phyloP scores from a whole-genome alignment of 2,113 vertebrate genomes.

The Cyanocitta stelleri region DNA sequence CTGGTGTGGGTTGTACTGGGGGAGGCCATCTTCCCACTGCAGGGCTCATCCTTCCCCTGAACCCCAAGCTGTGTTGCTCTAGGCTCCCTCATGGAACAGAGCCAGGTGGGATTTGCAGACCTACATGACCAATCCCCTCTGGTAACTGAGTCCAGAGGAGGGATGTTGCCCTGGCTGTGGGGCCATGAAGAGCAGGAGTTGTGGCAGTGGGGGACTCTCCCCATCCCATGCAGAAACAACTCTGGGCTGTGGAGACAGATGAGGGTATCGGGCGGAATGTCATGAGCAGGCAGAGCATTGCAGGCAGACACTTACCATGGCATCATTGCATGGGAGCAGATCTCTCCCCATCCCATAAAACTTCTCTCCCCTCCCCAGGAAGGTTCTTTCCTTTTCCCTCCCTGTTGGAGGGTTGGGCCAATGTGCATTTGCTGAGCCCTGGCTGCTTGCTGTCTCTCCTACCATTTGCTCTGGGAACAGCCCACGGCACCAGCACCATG shows the following conservation, averaged over 20 bases:
- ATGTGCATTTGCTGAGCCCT: not conserved
- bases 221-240: not conserved
- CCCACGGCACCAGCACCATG: fast-evolving
- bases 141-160: not conserved
- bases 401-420: not conserved
- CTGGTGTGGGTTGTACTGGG: not conserved
- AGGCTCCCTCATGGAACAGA: not conserved
- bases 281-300: not conserved
- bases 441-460: not conserved
- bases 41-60: not conserved
- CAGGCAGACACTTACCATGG: not conserved
- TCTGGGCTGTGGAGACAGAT: not conserved
- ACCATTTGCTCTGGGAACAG: not conserved
- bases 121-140: fast-evolving
- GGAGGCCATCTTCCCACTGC: not conserved
- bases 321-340: fast-evolving
- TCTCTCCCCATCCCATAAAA: not conserved
- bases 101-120: not conserved
- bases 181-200: not conserved
- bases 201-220: not conserved
- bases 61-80: fast-evolving
- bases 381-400: not conserved
- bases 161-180: not conserved
- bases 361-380: not conserved
- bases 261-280: not conserved